Evolutionary conservation across 2,113 vertebrate species (phyloP), one percentile per base, ranked within the genome.

Genomic region (Phasianus colchicus): DNA sequence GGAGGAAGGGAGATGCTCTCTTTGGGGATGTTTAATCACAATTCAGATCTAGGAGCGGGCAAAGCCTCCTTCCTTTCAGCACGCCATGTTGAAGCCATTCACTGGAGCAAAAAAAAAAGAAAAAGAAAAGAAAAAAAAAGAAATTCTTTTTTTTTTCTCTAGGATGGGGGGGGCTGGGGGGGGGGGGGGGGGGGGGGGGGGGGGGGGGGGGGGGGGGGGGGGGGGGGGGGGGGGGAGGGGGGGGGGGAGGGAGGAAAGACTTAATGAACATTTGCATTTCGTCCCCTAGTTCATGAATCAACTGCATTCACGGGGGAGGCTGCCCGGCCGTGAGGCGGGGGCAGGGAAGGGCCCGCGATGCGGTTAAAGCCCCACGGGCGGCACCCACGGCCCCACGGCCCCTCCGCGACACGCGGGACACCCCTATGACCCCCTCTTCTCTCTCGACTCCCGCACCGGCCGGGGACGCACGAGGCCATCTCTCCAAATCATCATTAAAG

Each of bases 21-120:
- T 93, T 97, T 70, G 80, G 95, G 88, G 95, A 93, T 90, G 86
- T 96, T 92, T 92, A 88, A 95, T 96, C 96, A 95, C 91, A 92
- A 86, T 96, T 90, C 95, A 92, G 91, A 95, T 95, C 92, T 95
- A 85, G 83, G 60, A 93, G 67, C 36, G 77, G 94, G 85, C 72
- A 90, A 92, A 76, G 84, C 93, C 90, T 79, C 92, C 30, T 93
- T 89, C 91, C 79, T 94, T 95, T 67, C 92, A 86, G 94, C 89
- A 85, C 91, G 96, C 96, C 96, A 96, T 96, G 83, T 96, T 97
- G 90, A 91, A 91, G 43, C 52, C 72, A 76, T 85, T 92, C 84
- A 72, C 70, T 78, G 34, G 32, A 63, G 55, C 0, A 9, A 9
- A 12, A 24, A 32, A 50, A 2, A 10, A 45, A 65, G 54, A 55